Base-by-base conservation (phyloP, 2,888 invertebrate species). In the Scaeva pyrastri region DNA sequence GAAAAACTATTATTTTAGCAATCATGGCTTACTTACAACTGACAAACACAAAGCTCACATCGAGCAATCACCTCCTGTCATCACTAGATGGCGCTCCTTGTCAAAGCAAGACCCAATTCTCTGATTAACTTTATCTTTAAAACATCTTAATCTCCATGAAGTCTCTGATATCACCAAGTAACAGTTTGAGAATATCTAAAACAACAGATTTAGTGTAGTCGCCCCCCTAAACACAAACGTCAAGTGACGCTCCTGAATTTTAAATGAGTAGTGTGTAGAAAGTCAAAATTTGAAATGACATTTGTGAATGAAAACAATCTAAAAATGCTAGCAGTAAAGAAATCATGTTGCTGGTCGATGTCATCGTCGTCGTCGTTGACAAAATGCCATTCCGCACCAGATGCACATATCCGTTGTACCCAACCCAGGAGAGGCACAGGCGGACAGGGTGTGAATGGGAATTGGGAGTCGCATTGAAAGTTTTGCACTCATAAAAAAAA, bases 351-450 rank as follows among this genome's bases (percentile, higher is more conserved):
- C 79, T 75, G 79, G 75, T 56, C 78, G 58, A 68, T 80, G 55
- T 76, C 80, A 72, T 50, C 71, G 76, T 85, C 76, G 55, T 76
- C 80, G 68, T 50, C 71, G 76, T 85, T 85, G 84, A 85, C 84
- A 84, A 84, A 84, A 84, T 60, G n/a, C 45, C 45, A 75, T 76
- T 60, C 77, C 77, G 77, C 77, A 73, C 77, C 82, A 83, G 74
- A 80, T 80, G 80, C 73, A 80, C 60, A 72, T 71, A 84, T 84
- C 84, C 84, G 84, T 79, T 75, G 16, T 39, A 39, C 14, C 23
- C 23, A 19, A 39, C 14, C 23, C 23, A 19, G 7, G 2, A 39
- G 12, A 39, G 12, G 8, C 68, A 45, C 3, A 5, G 8, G 19
- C 3, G 31, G 2, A 11, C 19, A 48, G 23, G 43, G 58, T 16